Percentiles rank a stretch among this genome's conserved stretches.
These are phyloP conservation scores for Microcebus lehilahytsara DNA, from an alignment of 2,113 vertebrate species.

Conservation along the genomic window DNA sequence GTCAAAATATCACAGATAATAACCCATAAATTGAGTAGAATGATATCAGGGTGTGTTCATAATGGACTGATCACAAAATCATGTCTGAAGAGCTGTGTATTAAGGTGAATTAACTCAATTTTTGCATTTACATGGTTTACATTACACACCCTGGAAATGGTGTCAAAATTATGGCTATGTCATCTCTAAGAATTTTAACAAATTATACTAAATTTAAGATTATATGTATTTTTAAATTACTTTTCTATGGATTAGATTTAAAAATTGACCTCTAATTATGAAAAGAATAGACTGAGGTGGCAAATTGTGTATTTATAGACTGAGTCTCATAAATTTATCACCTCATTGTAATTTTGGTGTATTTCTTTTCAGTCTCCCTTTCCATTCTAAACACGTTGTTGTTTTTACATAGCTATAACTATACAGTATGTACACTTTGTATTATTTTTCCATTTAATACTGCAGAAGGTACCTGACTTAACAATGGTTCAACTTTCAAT, in stretches of 20 bases:
- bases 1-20: not conserved
- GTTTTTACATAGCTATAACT: not conserved
- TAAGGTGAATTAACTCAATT: not conserved
- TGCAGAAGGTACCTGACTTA: not conserved
- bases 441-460: not conserved
- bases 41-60: not conserved
- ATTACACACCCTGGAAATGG: not conserved
- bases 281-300: not conserved
- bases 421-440: not conserved
- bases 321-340: not conserved
- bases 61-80: conserved; percentile 3
- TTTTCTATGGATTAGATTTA: not conserved
- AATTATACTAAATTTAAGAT: conserved; percentile 28
- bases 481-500: not conserved
- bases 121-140: conserved; percentile 3
- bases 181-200: not conserved
- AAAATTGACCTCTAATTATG: not conserved
- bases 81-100: not conserved
- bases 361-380: not conserved
- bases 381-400: not conserved
- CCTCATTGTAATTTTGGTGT: not conserved
- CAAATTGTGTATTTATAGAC: not conserved
- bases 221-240: not conserved
- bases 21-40: conserved; percentile 1
- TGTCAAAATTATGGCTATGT: not conserved